Evolutionary conservation across 2,888 invertebrate species (phyloP), one percentile per base, ranked within the genome.

Genomic region (Synanthedon tipuliformis): DNA sequence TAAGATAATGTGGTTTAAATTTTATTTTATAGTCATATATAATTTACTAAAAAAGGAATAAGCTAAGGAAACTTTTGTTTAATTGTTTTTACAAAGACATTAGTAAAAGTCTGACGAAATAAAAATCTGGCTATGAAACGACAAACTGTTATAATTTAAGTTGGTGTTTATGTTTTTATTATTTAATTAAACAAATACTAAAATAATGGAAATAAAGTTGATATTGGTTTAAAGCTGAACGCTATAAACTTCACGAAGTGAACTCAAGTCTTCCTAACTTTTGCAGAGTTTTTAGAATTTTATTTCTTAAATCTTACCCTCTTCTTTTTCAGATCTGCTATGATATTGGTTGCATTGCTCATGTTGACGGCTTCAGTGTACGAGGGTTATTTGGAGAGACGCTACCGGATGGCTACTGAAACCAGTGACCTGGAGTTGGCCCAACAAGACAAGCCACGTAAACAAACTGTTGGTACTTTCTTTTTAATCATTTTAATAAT

Each of bases 301-400:
- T 27, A 1, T 3, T 10, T 45, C 18, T 41, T 50, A 12, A 23
- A 41, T 51, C 16, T n/a, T n/a, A n/a, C n/a, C n/a, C n/a, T 5
- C 52, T 53, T 56, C 23, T 50, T 52, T 68, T 76, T 48, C 80
- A 92, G 92, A 57, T 81, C 89, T 3, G 85, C 89, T 50, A 78
- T 80, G 54, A 61, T 87, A 4, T 61, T 81, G 10, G 85, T 90
- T 13, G 59, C 86, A 0, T 64, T 90, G 8, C 71, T 93, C 62
- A 90, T 92, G 81, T 69, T 92, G 52, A 72, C 88, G 52, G 89
- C 91, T 2, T 92, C 92, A 0, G 68, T 91, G 45, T 92, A 92
- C 71, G 93, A 94, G 63, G 86, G 89, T 41, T 80, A 86, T 56
- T 70, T 90, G 52, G 82, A 81, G 63, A 66, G 81, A 27, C 73